Evolutionary conservation across 2,888 invertebrate species (phyloP), one percentile per base, ranked within the genome.

Genomic region (Ephialtes manifestator): DNA sequence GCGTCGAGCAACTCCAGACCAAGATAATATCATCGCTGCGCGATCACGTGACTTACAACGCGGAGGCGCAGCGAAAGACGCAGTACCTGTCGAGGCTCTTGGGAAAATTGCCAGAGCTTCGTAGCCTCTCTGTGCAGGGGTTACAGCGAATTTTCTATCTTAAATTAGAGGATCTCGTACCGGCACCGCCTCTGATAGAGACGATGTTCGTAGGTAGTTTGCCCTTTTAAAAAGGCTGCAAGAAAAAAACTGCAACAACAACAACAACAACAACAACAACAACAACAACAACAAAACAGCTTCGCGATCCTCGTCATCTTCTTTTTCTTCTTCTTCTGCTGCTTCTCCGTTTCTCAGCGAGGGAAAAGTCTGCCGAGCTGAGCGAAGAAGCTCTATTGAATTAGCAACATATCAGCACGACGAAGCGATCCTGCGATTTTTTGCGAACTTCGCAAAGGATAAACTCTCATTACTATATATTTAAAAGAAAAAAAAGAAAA

Each of bases 151-250:
- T 99, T 95, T 98, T 98, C 95, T 98, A 98, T 95, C 95, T 98
- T 90, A 99, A 98, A 94, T 95, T 98, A 76, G 98, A 98, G 94
- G 98, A 98, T 94, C 95, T 98, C 91, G 98, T 98, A 86, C 98
- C 98, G 31, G 98, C 98, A 82, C 98, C 99, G 72, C 97, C 98
- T 13, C 96, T 98, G 90, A 98, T 99, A 93, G 99, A 99, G 94
- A 98, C 97, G 94, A 97, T 99, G 97, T 99, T 98, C 94, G 97
- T 98, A 91, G 97, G 98, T 93, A 98, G 98, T 95, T 96, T 99
- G 94, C 99, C 99, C 89, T 99, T 98, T 95, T 99, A 97, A n/a
- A n/a, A 51, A 18, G 4, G 7, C n/a, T 51, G n/a, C 7, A 18
- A n/a, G 15, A 51, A 4, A 48, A 39, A 39, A 39, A 39, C 7